Percentiles rank a stretch among this genome's conserved stretches.
phyloP scores from a whole-genome alignment of 2,797 vertebrate species.

The Amblyopsis hoosieri region DNA sequence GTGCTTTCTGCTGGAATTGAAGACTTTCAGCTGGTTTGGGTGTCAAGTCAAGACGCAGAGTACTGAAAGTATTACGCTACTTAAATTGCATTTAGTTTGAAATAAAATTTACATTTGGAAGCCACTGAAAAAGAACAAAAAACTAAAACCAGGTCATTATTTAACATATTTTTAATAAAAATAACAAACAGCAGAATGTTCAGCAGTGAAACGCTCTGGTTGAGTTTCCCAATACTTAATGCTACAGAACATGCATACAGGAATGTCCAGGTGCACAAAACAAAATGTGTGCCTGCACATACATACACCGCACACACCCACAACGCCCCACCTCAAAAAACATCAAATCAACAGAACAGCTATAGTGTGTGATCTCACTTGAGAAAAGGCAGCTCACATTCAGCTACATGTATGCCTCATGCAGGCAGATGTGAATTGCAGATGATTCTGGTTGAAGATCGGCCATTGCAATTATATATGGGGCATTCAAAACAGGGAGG shows the following conservation, averaged over 20 bases:
- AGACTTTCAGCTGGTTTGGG: too few relatives aligned
- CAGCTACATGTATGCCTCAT: conserved; percentile 36
- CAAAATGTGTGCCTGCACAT: conserved; percentile 1
- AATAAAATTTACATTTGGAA: too few relatives aligned
- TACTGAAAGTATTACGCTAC: too few relatives aligned
- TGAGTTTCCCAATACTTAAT: not conserved
- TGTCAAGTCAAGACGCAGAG: too few relatives aligned
- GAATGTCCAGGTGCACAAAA: not conserved
- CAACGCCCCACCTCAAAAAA: conserved; percentile 7
- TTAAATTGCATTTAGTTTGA: too few relatives aligned
- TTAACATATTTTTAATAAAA: not conserved
- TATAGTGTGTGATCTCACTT: conserved; percentile 41
- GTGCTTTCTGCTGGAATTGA: too few relatives aligned
- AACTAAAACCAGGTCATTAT: not conserved
- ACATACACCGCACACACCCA: conserved; percentile 18
- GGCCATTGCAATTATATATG: conserved; percentile 14
- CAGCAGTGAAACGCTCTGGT: not conserved
- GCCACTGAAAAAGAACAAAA: not conserved
- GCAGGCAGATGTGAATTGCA: conserved; percentile 40
- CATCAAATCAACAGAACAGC: conserved; percentile 2
- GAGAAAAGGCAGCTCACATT: conserved; percentile 25
- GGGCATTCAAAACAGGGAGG: conserved; percentile 20
- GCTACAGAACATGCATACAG: not conserved
- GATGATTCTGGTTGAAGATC: conserved; percentile 32
- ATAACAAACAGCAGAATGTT: not conserved